Conservation (phyloP, 1,140 invertebrate species). For the Cyphomyrmex costatus region DNA sequence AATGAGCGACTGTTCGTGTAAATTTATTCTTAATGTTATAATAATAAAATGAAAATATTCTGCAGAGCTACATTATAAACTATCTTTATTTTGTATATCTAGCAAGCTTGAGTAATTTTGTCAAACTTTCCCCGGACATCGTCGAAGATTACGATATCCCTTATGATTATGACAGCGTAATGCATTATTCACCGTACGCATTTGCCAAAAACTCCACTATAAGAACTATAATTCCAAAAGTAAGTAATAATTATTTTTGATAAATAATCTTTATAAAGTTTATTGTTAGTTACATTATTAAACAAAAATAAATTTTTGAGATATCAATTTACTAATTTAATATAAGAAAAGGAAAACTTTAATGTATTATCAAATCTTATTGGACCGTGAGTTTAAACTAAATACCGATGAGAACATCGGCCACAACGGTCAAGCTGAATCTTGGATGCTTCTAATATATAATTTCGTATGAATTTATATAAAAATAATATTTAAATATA, state of each 20-base stretch:
- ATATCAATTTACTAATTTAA: too few relatives aligned
- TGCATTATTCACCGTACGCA: conserved; percentile 93
- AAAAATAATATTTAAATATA: too few relatives aligned
- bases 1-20: too few relatives aligned
- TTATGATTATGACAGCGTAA: conserved; percentile 94
- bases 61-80: background rate
- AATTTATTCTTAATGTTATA: background rate
- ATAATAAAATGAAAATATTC: conserved; percentile 10
- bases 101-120: conserved; percentile 90
- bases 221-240: conserved; percentile 90
- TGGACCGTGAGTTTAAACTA: too few relatives aligned
- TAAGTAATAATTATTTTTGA: conserved; percentile 78
- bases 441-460: too few relatives aligned
- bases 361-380: too few relatives aligned
- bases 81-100: conserved; percentile 41
- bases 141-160: conserved; percentile 87
- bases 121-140: conserved; percentile 86
- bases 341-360: too few relatives aligned
- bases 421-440: too few relatives aligned
- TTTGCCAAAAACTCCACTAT: conserved; percentile 90
- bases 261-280: background rate
- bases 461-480: too few relatives aligned
- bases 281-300: too few relatives aligned
- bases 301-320: too few relatives aligned
- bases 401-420: too few relatives aligned